Conservation (phyloP, 2,888 invertebrate species). For the Phragmatobia fuliginosa region DNA sequence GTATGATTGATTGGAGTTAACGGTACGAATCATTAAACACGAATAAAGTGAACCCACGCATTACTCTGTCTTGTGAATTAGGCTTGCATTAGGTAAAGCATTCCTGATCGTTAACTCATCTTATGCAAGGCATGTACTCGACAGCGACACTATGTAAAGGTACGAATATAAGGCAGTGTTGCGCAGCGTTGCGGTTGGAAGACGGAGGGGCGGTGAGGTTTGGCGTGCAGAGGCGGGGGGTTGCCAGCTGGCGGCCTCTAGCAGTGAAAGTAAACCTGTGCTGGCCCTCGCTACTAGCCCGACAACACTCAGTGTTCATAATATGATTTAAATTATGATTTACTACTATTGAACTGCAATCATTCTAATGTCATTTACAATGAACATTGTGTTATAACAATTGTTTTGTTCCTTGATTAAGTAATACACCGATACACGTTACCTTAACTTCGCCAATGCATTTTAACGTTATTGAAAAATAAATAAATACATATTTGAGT, state of each 20-base stretch:
- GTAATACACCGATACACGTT: neutral
- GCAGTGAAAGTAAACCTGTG: slow-evolving; percentile 82
- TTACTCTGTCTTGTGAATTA: slow-evolving; percentile 39
- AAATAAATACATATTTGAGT: neutral
- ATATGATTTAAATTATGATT: slow-evolving; percentile 60
- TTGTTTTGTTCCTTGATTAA: slow-evolving; percentile 33
- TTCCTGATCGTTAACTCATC: slow-evolving; percentile 45
- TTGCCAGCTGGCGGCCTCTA: slow-evolving; percentile 82
- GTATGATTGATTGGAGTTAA: neutral
- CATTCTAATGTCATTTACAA: slow-evolving; percentile 44
- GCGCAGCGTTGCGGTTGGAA: slow-evolving; percentile 66
- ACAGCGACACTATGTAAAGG: slow-evolving; percentile 55
- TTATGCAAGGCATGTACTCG: slow-evolving; percentile 47
- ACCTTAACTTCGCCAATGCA: neutral
- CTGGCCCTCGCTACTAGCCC: slow-evolving; percentile 62
- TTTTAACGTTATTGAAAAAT: neutral
- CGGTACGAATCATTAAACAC: neutral
- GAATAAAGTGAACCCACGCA: slow-evolving; percentile 13
- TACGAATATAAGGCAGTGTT: slow-evolving; percentile 77
- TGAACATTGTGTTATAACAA: slow-evolving; percentile 41
- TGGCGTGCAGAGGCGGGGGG: slow-evolving; percentile 50
- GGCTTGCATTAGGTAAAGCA: slow-evolving; percentile 42
- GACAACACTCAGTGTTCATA: slow-evolving; percentile 52
- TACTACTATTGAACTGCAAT: slow-evolving; percentile 53
- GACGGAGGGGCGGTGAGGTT: slow-evolving; percentile 46